phyloP scores from a whole-genome alignment of 2,113 vertebrate species.

The Etia nguti region DNA sequence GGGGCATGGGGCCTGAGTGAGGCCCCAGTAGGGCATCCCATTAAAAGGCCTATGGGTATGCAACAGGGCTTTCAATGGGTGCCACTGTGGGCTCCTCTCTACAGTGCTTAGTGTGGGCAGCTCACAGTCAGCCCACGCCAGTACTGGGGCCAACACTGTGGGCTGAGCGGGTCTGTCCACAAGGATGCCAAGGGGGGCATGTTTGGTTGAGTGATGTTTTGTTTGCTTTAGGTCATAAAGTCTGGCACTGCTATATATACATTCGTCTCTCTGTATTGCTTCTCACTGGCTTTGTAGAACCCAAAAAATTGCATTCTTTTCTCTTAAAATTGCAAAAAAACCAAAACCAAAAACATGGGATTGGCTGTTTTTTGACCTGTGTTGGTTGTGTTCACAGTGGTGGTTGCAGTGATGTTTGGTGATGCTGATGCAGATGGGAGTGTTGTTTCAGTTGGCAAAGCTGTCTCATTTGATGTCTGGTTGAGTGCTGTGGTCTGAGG shows the following conservation, averaged over 20 bases:
- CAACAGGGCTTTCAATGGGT: no score
- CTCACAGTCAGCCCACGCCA: no score
- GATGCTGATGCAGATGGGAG: not conserved
- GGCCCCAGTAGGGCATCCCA: no score
- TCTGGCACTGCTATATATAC: not conserved
- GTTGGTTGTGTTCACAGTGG: not conserved
- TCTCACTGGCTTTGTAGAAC: not conserved
- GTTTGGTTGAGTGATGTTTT: not conserved
- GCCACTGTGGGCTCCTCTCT: no score
- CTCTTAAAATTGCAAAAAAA: not conserved
- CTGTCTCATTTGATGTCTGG: not conserved
- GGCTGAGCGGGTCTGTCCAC: no score
- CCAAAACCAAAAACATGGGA: not conserved
- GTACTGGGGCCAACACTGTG: no score
- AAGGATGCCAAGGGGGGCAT: no score
- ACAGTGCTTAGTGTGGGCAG: no score
- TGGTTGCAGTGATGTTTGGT: not conserved
- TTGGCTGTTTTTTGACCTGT: conserved; percentile 26
- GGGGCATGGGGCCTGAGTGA: no score
- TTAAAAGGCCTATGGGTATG: no score
- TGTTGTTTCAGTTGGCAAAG: not conserved
- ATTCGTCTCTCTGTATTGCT: not conserved
- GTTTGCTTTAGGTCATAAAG: not conserved
- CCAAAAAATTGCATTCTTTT: not conserved
- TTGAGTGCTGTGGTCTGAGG: not conserved